These are phyloP conservation scores for Acanthosepion esculentum DNA, from an alignment of 2,888 invertebrate species.

Conservation along the genomic window DNA sequence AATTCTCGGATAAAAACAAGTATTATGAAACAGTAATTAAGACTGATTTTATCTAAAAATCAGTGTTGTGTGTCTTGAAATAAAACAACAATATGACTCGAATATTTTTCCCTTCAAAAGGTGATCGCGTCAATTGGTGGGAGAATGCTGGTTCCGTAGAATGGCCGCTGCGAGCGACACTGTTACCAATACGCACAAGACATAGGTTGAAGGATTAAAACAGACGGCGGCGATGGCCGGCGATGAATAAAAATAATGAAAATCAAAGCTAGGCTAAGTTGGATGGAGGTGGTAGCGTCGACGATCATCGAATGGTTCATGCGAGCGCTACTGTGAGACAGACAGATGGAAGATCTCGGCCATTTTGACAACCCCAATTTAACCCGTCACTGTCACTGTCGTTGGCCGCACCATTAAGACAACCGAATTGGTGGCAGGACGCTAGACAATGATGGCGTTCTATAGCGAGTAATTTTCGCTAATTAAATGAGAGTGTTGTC, in stretches of 20 bases:
- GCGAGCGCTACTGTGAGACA: neutral
- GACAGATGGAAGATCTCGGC: neutral
- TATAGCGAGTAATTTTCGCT: neutral
- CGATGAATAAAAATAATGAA: neutral
- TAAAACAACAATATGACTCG: neutral
- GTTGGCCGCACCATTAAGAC: neutral
- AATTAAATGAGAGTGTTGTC: constrained; percentile 11
- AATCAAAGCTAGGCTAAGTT: neutral
- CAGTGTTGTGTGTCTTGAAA: too few species aligned
- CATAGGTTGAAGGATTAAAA: neutral
- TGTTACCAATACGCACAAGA: neutral
- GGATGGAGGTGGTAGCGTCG: neutral
- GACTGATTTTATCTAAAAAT: too few species aligned
- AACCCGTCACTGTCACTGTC: neutral
- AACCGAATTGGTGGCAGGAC: neutral
- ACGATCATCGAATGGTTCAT: too few species aligned
- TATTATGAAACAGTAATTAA: too few species aligned
- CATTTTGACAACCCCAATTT: neutral
- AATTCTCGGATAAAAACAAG: too few species aligned
- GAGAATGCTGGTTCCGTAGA: neutral
- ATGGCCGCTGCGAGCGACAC: neutral
- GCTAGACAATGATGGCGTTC: neutral
- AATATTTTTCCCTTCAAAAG: neutral
- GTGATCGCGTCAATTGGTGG: neutral
- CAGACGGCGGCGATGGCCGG: too few species aligned